A percentile compares a stretch with the other conserved stretches of the same genome.
Conservation (phyloP, 2,888 invertebrate species). For the Dyspetes luteomarginatus region DNA sequence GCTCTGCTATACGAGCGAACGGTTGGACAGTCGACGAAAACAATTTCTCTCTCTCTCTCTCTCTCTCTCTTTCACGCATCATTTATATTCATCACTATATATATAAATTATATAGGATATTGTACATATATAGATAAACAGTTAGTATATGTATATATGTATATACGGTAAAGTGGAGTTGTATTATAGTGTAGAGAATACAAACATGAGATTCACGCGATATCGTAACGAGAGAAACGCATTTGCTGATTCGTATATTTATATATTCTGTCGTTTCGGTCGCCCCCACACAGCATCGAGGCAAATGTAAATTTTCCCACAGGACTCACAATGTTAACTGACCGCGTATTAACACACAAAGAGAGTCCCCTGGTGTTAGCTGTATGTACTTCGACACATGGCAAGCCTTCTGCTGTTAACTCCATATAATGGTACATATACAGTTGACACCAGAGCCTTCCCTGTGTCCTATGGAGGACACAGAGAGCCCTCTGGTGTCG, state of each 20-base stretch:
- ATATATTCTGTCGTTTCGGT: conserved; percentile 23
- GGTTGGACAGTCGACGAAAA: conserved; percentile 35
- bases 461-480: no score
- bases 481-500: no score
- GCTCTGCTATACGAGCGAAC: conserved; percentile 2
- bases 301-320: conserved; percentile 66
- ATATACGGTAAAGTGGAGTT: no score
- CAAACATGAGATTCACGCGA: neutral
- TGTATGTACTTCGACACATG: neutral
- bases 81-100: no score
- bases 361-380: neutral
- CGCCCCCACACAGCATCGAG: conserved; percentile 41
- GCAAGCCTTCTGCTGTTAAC: no score
- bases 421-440: no score
- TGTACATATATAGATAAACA: neutral
- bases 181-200: neutral
- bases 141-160: no score
- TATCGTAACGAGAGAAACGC: conserved; percentile 6
- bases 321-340: conserved; percentile 22
- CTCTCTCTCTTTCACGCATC: no score
- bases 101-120: neutral
- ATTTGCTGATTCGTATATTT: neutral
- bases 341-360: neutral
- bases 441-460: no score
- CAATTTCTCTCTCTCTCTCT: no score